phyloP scores from a whole-genome alignment of 2,888 invertebrate genomes.

The Lydus trimaculatus region DNA sequence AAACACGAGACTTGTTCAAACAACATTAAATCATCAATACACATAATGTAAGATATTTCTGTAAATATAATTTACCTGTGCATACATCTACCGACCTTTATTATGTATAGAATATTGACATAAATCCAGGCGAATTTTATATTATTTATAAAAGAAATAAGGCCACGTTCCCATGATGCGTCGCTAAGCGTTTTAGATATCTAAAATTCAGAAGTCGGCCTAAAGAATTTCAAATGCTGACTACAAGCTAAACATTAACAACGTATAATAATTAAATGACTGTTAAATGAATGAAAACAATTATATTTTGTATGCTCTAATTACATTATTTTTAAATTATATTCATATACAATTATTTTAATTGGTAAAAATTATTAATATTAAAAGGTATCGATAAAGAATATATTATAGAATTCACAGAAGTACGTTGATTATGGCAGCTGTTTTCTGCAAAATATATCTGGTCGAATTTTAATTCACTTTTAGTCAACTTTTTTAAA shows the following conservation, averaged over 20 bases:
- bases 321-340: neutral
- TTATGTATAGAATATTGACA: too few species aligned
- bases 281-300: neutral
- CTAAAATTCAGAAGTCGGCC: too few species aligned
- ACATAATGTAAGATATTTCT: too few species aligned
- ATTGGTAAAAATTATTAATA: neutral
- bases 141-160: too few species aligned
- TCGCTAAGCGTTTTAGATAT: too few species aligned
- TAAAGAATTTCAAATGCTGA: too few species aligned
- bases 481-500: neutral
- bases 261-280: neutral
- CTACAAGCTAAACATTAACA: neutral
- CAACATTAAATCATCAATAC: too few species aligned
- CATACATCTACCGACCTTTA: neutral
- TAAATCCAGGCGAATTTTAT: too few species aligned
- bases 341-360: neutral
- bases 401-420: too few species aligned
- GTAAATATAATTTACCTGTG: neutral
- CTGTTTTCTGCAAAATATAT: neutral
- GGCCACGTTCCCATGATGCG: too few species aligned
- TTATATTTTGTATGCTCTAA: neutral
- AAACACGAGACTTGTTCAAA: slow-evolving; percentile 19
- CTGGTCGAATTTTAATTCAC: neutral
- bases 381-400: neutral
- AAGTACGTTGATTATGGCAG: neutral